phyloP scores from a whole-genome alignment of 2,888 invertebrate species.

The Tetragonula carbonaria region DNA sequence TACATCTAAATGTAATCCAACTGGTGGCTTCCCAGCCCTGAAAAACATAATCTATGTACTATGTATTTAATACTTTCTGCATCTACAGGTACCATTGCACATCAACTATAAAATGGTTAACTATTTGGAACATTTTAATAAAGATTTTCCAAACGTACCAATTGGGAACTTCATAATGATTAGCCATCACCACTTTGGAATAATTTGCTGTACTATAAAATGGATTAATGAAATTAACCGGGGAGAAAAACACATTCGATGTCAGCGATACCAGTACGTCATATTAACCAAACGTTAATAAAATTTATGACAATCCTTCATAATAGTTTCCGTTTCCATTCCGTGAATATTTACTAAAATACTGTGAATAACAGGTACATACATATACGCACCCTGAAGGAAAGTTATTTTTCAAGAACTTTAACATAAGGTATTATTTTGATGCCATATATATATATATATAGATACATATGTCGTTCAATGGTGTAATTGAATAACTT shows the following conservation, averaged over 20 bases:
- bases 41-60: conserved; percentile 75
- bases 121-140: conserved; percentile 3
- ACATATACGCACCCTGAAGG: conserved; percentile 3
- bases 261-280: conserved; percentile 48
- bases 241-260: conserved; percentile 52
- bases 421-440: conserved; percentile 43
- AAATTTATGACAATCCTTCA: conserved; percentile 12
- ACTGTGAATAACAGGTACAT: conserved; percentile 9
- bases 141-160: conserved; percentile 87
- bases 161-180: conserved; percentile 95
- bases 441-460: conserved; percentile 34
- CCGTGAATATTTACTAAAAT: conserved; percentile 11
- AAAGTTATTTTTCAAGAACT: conserved; percentile 32
- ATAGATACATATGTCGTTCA: conserved; percentile 12
- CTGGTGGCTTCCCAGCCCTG: conserved; percentile 99
- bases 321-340: conserved; percentile 11
- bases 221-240: conserved; percentile 12
- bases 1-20: conserved; percentile 98
- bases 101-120: conserved; percentile 1
- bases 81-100: conserved; percentile 26
- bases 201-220: conserved; percentile 42
- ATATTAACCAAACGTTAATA: conserved; percentile 43
- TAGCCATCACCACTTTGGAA: conserved; percentile 87
- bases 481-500: conserved; percentile 5
- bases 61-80: conserved; percentile 14